Conservation (phyloP, 2,113 vertebrate genomes). For the Mystacornis crossleyi region DNA sequence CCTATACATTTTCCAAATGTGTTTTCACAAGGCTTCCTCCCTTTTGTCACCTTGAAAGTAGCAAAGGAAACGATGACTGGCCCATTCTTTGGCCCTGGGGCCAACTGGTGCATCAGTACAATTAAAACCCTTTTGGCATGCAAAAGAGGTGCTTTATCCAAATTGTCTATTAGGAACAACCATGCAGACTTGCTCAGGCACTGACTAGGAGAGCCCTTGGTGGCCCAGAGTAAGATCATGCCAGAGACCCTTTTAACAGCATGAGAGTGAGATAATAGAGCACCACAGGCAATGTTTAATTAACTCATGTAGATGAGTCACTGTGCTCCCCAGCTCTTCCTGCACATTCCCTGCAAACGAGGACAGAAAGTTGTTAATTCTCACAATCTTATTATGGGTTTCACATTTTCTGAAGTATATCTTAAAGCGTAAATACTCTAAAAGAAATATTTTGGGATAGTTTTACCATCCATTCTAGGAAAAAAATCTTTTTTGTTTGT, state of each 20-base stretch:
- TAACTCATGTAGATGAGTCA: slow-evolving; percentile 13
- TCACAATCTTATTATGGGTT: neutral
- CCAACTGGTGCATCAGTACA: neutral
- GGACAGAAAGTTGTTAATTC: neutral
- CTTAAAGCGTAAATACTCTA: neutral
- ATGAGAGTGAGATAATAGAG: slow-evolving; percentile 2
- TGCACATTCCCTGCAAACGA: neutral
- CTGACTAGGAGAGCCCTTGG: neutral
- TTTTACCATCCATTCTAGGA: neutral
- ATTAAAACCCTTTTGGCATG: neutral
- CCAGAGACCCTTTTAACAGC: slow-evolving; percentile 20
- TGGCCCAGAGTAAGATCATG: neutral
- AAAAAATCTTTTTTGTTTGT: neutral
- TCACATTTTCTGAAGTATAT: neutral
- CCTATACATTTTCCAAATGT: neutral
- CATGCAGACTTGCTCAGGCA: neutral
- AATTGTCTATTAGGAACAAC: neutral
- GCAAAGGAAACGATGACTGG: neutral
- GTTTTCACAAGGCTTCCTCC: neutral
- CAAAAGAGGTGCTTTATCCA: neutral
- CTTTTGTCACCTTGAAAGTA: neutral
- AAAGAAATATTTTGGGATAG: neutral
- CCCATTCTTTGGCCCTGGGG: neutral
- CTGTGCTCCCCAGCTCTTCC: neutral
- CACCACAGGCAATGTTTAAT: slow-evolving; percentile 36